phyloP scores from a whole-genome alignment of 37 sponge, comb jelly and placozoan genomes.

The Bolinopsis microptera region DNA sequence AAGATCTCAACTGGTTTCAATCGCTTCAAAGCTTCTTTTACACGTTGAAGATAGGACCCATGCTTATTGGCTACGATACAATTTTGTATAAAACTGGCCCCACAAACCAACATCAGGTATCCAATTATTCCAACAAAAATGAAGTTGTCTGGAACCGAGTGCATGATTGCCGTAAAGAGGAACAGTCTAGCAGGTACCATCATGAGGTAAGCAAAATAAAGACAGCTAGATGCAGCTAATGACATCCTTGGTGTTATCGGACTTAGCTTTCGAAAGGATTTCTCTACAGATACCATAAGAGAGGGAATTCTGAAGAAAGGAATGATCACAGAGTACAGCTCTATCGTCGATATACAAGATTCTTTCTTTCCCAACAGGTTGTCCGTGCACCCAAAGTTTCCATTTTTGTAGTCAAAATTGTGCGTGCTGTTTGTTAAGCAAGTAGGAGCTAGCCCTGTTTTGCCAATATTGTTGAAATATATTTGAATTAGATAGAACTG shows the following conservation, averaged over 20 bases:
- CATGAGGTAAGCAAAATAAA: background rate
- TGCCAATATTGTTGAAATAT: background rate
- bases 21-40: background rate
- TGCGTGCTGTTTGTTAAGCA: background rate
- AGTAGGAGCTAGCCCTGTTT: background rate
- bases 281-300: background rate
- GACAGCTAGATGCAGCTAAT: background rate
- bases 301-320: background rate
- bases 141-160: background rate
- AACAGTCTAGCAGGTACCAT: background rate
- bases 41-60: background rate
- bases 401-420: background rate
- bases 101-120: background rate
- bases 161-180: background rate
- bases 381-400: background rate
- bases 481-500: slow-evolving; percentile 2
- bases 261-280: background rate
- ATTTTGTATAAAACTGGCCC: background rate
- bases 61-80: background rate
- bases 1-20: background rate
- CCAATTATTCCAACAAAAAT: background rate
- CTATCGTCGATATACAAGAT: background rate
- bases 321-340: background rate
- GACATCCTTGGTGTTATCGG: background rate
- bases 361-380: background rate